Conservation (phyloP, 2,888 invertebrate genomes). For the Polyommatus iphigenia region DNA sequence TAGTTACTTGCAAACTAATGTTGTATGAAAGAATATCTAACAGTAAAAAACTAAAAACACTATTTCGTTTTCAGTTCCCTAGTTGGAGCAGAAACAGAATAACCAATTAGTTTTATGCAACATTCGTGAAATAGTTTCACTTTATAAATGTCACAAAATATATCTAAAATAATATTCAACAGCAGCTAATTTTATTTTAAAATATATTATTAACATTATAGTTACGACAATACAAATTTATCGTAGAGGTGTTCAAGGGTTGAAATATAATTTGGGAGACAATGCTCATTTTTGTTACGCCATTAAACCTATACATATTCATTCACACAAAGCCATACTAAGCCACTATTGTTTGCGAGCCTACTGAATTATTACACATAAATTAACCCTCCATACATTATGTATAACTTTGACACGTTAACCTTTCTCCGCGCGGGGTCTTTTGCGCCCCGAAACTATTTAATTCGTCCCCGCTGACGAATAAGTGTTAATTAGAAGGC, state of each 20-base stretch:
- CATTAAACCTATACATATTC: conserved; percentile 1
- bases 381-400: conserved; percentile 16
- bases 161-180: no score
- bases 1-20: no score
- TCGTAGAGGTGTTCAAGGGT: neutral
- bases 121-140: no score
- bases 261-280: neutral
- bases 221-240: neutral
- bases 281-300: neutral
- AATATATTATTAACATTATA: neutral
- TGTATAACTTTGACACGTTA: conserved; percentile 25
- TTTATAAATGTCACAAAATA: no score
- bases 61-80: no score
- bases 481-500: conserved; percentile 15
- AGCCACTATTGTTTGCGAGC: conserved; percentile 7
- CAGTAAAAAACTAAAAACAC: no score
- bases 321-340: conserved; percentile 1
- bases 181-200: no score
- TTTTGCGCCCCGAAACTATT: conserved; percentile 17
- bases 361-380: conserved; percentile 23
- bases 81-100: no score
- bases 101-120: no score
- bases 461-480: conserved; percentile 21
- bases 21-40: no score
- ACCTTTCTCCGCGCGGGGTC: conserved; percentile 10